Conservation (phyloP, 2,113 vertebrate species). For the Aegithalos caudatus region DNA sequence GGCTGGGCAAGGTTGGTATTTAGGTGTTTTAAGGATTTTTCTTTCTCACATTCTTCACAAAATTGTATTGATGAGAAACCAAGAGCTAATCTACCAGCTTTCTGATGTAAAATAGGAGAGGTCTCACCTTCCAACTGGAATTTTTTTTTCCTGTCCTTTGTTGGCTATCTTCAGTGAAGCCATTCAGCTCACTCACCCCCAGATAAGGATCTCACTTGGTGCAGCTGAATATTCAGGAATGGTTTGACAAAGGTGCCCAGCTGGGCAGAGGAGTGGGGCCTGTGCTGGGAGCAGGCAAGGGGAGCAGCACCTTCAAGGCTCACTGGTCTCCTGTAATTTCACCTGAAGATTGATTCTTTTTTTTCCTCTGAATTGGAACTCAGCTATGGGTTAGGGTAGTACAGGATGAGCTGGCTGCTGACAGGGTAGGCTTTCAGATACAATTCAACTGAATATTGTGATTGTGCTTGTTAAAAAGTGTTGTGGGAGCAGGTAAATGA, state of each 20-base stretch:
- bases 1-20: not conserved
- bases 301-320: slow-evolving; percentile 22
- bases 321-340: slow-evolving; percentile 8
- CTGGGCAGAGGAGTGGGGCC: not conserved
- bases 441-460: not conserved
- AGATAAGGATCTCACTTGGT: not conserved
- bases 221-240: not conserved
- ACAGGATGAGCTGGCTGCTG: not conserved
- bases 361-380: not conserved
- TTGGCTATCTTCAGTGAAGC: not conserved
- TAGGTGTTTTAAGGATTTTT: not conserved
- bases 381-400: not conserved
- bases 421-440: not conserved
- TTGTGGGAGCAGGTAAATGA: not conserved
- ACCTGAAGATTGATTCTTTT: not conserved
- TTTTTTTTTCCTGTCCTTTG: not conserved
- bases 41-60: slow-evolving; percentile 1
- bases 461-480: not conserved
- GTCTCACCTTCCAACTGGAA: not conserved
- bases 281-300: not conserved
- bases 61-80: not conserved
- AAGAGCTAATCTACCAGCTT: not conserved
- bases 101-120: not conserved
- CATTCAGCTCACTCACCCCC: not conserved
- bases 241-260: not conserved